phyloP scores from a whole-genome alignment of 2,888 invertebrate species.

The Stenolophus ochropezus region DNA sequence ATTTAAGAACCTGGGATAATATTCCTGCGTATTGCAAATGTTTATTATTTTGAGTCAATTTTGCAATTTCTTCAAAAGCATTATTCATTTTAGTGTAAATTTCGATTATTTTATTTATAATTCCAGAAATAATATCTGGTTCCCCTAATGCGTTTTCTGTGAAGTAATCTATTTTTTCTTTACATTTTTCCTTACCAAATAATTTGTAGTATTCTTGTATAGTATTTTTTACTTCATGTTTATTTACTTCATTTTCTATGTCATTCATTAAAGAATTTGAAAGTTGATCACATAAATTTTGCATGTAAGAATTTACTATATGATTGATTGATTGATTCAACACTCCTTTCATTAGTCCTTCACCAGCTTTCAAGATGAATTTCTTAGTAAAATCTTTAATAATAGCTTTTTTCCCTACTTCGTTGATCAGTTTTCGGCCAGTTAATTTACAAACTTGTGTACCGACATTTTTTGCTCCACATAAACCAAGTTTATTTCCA shows the following conservation, averaged over 20 bases:
- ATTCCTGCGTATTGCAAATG: no score
- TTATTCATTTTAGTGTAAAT: background rate
- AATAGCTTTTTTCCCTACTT: conserved; percentile 32
- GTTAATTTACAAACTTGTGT: conserved; percentile 36
- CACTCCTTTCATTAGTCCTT: conserved; percentile 56
- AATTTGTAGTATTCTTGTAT: conserved; percentile 21
- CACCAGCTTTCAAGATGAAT: conserved; percentile 51
- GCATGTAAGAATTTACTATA: conserved; percentile 57
- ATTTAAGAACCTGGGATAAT: no score
- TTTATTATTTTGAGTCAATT: no score
- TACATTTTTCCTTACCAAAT: conserved; percentile 41
- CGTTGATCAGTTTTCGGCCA: conserved; percentile 49
- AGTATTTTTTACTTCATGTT: background rate
- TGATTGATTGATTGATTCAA: conserved; percentile 48
- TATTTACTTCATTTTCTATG: conserved; percentile 29
- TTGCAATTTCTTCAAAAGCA: background rate
- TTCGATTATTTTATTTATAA: background rate
- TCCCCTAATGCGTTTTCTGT: conserved; percentile 51
- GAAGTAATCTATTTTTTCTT: conserved; percentile 35
- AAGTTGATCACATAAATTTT: conserved; percentile 56
- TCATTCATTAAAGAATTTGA: conserved; percentile 30
- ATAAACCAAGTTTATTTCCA: conserved; percentile 57
- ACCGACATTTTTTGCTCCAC: conserved; percentile 24
- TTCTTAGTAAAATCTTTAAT: conserved; percentile 56
- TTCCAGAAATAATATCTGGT: background rate